Percentiles rank a stretch among this genome's conserved stretches.
phyloP scores from a whole-genome alignment of 2,888 invertebrate genomes.

The Microdon myrmicae region DNA sequence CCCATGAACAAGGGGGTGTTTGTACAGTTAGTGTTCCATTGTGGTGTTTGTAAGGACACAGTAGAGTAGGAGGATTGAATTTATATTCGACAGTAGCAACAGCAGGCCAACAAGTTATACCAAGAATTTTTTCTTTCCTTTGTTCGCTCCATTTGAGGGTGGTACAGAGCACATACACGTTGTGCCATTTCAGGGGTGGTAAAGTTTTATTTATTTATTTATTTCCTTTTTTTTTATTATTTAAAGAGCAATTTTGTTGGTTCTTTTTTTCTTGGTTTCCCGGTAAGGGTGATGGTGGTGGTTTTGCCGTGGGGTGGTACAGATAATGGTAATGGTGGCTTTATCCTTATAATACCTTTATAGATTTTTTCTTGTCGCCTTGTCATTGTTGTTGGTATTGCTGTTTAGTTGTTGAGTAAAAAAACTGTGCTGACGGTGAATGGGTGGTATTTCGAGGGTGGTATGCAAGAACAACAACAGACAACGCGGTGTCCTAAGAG shows the following conservation, averaged over 20 bases:
- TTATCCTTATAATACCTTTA: constrained; percentile 52
- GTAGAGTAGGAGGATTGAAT: constrained; percentile 36
- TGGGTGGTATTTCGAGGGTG: no score
- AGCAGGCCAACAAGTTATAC: constrained; percentile 40
- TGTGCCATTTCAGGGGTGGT: constrained; percentile 25
- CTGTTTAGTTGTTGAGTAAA: no score
- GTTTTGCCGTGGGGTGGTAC: constrained; percentile 35
- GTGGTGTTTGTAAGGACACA: constrained; percentile 34
- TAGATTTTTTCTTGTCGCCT: constrained; percentile 33
- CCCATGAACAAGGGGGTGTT: constrained; percentile 27
- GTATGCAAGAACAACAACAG: constrained; percentile 25
- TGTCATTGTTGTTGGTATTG: no score
- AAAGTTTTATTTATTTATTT: constrained; percentile 9
- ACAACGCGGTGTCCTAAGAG: constrained; percentile 38
- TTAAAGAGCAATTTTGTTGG: no score
- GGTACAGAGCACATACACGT: constrained; percentile 36
- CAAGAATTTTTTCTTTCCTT: constrained; percentile 16
- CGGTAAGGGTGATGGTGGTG: constrained; percentile 2
- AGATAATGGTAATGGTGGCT: constrained; percentile 52
- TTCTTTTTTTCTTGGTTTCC: background rate
- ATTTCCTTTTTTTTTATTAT: no score
- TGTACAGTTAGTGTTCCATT: constrained; percentile 29
- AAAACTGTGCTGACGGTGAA: constrained; percentile 25
- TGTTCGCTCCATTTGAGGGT: constrained; percentile 37
- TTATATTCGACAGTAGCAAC: constrained; percentile 47